Base-by-base conservation (phyloP, 1,140 invertebrate species). In the Holcopasites calliopsidis region DNA sequence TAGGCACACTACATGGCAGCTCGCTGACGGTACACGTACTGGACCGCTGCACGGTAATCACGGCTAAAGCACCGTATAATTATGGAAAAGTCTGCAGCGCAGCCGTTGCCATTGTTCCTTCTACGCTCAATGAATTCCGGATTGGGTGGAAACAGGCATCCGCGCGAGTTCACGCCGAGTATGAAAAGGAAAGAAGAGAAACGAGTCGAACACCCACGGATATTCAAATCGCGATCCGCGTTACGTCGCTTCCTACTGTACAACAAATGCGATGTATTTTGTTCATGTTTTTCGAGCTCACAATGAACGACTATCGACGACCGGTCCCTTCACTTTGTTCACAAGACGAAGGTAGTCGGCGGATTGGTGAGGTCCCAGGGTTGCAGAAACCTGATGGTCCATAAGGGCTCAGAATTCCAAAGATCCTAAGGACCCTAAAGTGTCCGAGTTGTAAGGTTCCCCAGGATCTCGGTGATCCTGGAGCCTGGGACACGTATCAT, bases 1-100 rank as follows among this genome's bases (percentile, higher is more conserved):
- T 58, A 52, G 38, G 26, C 35, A 33, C 23, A 18, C 35, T 2
- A 44, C n/a, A n/a, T 38, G 23, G 49, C 52, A 57, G 50, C 18
- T n/a, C 16, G 52, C 18, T 42, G 52, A 47, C 26, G 52, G 35
- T 40, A 23, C 16, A 28, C 35, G 21, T 8, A 7, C 7, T 7
- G 31, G 33, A 35, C 47, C 47, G n/a, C 23, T 55, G 18, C 66
- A 47, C 54, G 66, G 66, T 58, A 70, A 70, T 70, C 54, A 70
- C 26, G n/a, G 8, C 28, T 58, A 58, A 58, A 70, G 26, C 66
- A 70, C 38, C 40, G 66, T 70, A 58, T 70, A 58, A 70, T 70
- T 42, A 70, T 58, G 44, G 55, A 62, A 62, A 72, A 62, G 31
- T 40, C 40, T 10, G 42, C 57, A 26, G 38, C 40, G 28, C 28